Base-by-base conservation (phyloP, 2,113 vertebrate genomes). In the Fukomys damarensis region DNA sequence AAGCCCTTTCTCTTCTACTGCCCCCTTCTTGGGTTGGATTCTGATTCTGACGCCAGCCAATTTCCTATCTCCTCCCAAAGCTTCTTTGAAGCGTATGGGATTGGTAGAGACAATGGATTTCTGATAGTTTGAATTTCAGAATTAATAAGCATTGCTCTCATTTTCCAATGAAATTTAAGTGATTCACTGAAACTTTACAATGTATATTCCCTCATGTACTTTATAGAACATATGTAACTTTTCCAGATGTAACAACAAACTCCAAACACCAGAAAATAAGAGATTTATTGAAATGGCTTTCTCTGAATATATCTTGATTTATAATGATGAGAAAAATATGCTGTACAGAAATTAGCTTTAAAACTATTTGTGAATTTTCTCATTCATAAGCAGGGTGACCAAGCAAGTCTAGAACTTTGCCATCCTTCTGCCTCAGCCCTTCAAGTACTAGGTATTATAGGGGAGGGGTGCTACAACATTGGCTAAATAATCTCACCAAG, bases 281-380 rank as follows among this genome's bases (percentile, higher is more conserved):
- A 76, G 46, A 79, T 54, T 88, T 46, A 85, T 16, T 59, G 61
- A 91, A 91, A 82, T 61, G 8, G 28, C 74, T 92, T 93, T 84
- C 93, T 96, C 49, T 82, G 41, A 91, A 89, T 66, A 41, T 41
- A 92, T 49, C 35, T 86, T 84, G 28, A 95, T 90, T 79, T 65
- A 82, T 38, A 89, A 82, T 59, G 32, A 91, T 20, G 10, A 86
- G 65, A 86, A 94, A 94, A 79, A 66, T 58, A 74, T 13, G 79
- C 35, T 91, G 41, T 68, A 41, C 0, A 90, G 35, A 96, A 85
- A 92, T 74, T 84, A 85, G 54, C 59, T 94, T 92, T 84, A 72
- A 88, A 63, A 52, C 46, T 46, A 52, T 52, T 35, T 56, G 77
- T 80, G 32, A 80, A n/a, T 80, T 54, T 89, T 28, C 56, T 59